Base-by-base conservation (phyloP, 2,113 vertebrate genomes). In the Anarhynchus alexandrinus region DNA sequence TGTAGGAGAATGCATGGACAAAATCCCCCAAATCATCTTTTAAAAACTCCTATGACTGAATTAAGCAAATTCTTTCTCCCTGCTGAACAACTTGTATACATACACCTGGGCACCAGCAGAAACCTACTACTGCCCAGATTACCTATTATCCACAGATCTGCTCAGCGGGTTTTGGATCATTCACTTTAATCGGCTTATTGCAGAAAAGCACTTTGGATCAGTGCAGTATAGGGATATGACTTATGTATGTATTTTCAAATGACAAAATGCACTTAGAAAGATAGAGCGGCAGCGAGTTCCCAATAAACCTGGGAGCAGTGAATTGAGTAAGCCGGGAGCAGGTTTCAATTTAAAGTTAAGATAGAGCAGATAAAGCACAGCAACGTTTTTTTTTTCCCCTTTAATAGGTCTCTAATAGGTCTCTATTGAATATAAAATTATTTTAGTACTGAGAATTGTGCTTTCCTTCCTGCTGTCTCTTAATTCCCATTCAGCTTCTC, bases 371-470 rank as follows among this genome's bases (percentile, higher is more conserved):
- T 65, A 34, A 94, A 90, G 42, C 16, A 27, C 10, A 81, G 59
- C 5, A 47, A 77, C 15, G 9, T 73, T 49, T 14, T 4, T 14
- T 4, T 2, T 2, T 0, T 14, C 8, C 1, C 29, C 7, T 8
- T 18, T 19, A 34, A 15, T 40, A 52, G 29, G 20, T 38, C 10
- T 3, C 27, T 3, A 29, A 57, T 3, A 58, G 26, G 6, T 83
- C 19, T 81, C 21, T 55, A 22, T 14, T 59, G 55, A 79, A 78
- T 43, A 42, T 15, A 82, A 87, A 79, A 52, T 73, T 72, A 8
- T 23, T 82, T 80, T 30, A 61, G 52, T 47, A 72, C n/a, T 7
- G 2, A 83, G 52, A 78, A 40, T 2, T 42, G 23, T 72, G 47
- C 11, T 89, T 83, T 73, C 20, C n/a, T 61, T 54, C 69, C 82